Evolutionary conservation across 2,797 vertebrate genomes (phyloP).

Genomic region (Rhynchonycteris naso): DNA sequence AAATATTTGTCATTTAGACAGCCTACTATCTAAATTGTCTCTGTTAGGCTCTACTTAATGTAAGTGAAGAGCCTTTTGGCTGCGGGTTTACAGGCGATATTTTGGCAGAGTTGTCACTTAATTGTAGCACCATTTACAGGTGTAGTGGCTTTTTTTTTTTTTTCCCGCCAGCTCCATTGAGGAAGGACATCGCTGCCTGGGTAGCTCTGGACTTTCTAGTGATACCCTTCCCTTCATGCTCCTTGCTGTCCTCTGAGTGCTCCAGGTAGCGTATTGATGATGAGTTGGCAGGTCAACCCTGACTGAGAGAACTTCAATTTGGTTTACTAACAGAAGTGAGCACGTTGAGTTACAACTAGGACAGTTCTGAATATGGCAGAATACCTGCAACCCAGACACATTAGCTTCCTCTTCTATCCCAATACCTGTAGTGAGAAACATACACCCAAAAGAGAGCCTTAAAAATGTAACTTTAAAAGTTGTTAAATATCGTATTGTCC

Average conservation of each 20-base stretch:
- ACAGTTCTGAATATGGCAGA: neutral
- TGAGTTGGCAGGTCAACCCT: neutral
- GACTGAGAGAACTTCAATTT: neutral
- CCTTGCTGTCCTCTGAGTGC: neutral
- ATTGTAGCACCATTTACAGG: neutral
- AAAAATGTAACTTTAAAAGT: neutral
- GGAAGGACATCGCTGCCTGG: neutral
- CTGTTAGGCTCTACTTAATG: neutral
- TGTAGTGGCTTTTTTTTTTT: neutral
- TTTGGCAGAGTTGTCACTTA: neutral
- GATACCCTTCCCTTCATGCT: accelerated
- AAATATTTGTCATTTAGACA: neutral
- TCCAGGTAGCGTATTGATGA: neutral
- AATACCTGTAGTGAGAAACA: neutral
- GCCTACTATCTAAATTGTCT: neutral
- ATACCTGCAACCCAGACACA: neutral
- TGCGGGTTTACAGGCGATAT: neutral
- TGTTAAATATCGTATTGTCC: neutral
- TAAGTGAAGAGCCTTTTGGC: neutral
- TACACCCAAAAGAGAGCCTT: neutral
- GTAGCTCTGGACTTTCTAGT: neutral
- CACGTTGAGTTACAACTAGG: neutral
- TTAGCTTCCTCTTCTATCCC: neutral
- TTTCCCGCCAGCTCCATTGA: neutral
- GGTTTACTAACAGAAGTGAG: neutral